phyloP scores from a whole-genome alignment of 2,797 vertebrate genomes.

The Luscinia megarhynchos region DNA sequence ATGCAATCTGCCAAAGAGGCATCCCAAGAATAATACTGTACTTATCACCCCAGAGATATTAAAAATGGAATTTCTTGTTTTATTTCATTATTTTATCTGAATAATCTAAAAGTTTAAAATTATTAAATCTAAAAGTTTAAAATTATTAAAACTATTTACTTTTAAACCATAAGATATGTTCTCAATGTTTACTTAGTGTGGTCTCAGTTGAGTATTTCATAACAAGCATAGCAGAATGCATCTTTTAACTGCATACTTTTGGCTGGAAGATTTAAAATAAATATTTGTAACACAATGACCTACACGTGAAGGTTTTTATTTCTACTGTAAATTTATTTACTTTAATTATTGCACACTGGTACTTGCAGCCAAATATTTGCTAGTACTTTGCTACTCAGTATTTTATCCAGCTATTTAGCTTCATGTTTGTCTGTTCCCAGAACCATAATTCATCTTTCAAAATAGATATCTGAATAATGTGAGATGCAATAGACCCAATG shows the following conservation, averaged over 20 bases:
- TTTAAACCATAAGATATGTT: not conserved
- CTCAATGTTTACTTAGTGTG: not conserved
- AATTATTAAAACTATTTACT: not conserved
- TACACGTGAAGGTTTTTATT: not conserved
- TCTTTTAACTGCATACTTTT: not conserved
- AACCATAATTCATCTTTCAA: slow-evolving; percentile 4
- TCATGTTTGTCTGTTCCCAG: not conserved
- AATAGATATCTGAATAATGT: not conserved
- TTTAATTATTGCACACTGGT: not conserved
- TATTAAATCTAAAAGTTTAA: not conserved
- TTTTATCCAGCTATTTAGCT: not conserved
- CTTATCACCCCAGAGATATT: slow-evolving; percentile 21
- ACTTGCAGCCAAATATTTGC: not conserved
- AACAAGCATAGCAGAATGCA: not conserved
- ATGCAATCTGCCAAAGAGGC: not conserved
- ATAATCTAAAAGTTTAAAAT: not conserved
- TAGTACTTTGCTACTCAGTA: not conserved
- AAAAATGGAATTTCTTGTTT: slow-evolving; percentile 35
- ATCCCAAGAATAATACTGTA: slow-evolving; percentile 46
- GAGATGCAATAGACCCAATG: slow-evolving; percentile 25
- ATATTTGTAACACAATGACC: not conserved
- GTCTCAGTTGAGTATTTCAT: not conserved
- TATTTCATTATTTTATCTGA: not conserved
- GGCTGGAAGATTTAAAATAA: not conserved
- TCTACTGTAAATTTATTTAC: not conserved